These are phyloP conservation scores for Crotalus tigris DNA, from an alignment of 2,113 vertebrate species.

Conservation along the genomic window DNA sequence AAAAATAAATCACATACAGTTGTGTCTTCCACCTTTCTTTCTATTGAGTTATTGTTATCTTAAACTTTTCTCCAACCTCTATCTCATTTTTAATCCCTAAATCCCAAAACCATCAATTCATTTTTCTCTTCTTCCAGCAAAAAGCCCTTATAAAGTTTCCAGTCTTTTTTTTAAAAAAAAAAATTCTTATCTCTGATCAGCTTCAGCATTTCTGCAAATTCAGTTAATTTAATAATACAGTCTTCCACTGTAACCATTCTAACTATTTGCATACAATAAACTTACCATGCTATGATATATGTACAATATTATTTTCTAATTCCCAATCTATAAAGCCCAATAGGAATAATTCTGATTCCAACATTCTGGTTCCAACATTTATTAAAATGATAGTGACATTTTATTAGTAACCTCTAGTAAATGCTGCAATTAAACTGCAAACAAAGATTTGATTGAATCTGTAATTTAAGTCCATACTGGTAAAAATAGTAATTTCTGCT, in stretches of 20 bases:
- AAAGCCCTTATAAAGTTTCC: not conserved
- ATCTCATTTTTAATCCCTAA: not conserved
- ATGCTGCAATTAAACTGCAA: constrained; percentile 62
- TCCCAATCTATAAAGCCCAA: not conserved
- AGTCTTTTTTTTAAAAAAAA: not conserved
- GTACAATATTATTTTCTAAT: not conserved
- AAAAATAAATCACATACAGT: not conserved
- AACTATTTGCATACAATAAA: not conserved
- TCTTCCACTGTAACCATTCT: not conserved
- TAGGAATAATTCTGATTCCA: constrained; percentile 43
- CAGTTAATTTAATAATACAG: not conserved
- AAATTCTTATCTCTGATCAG: not conserved
- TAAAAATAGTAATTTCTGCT: constrained; percentile 60
- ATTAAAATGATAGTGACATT: constrained; percentile 29
- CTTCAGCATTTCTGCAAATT: not conserved
- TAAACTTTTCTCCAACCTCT: not conserved
- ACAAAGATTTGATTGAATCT: constrained; percentile 58
- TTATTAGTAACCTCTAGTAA: constrained; percentile 65
- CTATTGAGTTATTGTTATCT: not conserved
- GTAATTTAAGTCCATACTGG: constrained; percentile 58
- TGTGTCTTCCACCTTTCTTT: not conserved
- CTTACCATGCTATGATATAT: not conserved
- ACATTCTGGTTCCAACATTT: constrained; percentile 8
- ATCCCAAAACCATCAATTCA: not conserved
- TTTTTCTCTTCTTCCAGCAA: not conserved